Conservation (phyloP, 2,797 vertebrate species). For the Lates japonicus region DNA sequence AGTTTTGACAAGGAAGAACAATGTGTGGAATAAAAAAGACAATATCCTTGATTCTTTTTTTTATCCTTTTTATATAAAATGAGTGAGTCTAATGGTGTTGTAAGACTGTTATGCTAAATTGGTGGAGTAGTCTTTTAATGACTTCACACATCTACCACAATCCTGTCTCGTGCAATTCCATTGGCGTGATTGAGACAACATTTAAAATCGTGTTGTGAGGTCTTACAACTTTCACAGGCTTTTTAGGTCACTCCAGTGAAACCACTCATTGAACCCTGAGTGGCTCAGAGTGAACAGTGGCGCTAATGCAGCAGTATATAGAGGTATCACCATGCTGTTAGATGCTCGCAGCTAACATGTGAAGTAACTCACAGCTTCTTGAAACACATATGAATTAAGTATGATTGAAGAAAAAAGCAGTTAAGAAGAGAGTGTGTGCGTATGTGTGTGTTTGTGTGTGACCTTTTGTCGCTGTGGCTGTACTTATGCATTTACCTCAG, state of each 20-base stretch:
- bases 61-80: background rate
- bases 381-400: constrained; percentile 78
- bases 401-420: constrained; percentile 59
- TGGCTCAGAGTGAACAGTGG: constrained; percentile 49
- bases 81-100: background rate
- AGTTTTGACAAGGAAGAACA: constrained; percentile 8
- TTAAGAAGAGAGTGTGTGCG: constrained; percentile 5
- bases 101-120: background rate
- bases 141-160: constrained; percentile 2
- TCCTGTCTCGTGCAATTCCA: constrained; percentile 34
- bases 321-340: constrained; percentile 44
- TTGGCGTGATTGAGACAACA: constrained; percentile 52
- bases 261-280: constrained; percentile 45
- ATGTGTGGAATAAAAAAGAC: background rate
- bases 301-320: constrained; percentile 42
- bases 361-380: constrained; percentile 63
- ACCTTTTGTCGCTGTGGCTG: constrained; percentile 58
- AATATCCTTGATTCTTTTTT: background rate
- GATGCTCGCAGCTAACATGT: constrained; percentile 56
- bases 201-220: constrained; percentile 61
- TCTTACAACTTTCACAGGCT: constrained; percentile 56
- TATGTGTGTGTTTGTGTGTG: constrained; percentile 38
- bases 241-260: constrained; percentile 68
- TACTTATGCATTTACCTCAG: constrained; percentile 57
- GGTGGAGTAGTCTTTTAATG: background rate